A percentile compares a stretch with the other conserved stretches of the same genome.
These are phyloP conservation scores for Limnodromus scolopaceus DNA, from an alignment of 2,797 vertebrate species.

Conservation along the genomic window DNA sequence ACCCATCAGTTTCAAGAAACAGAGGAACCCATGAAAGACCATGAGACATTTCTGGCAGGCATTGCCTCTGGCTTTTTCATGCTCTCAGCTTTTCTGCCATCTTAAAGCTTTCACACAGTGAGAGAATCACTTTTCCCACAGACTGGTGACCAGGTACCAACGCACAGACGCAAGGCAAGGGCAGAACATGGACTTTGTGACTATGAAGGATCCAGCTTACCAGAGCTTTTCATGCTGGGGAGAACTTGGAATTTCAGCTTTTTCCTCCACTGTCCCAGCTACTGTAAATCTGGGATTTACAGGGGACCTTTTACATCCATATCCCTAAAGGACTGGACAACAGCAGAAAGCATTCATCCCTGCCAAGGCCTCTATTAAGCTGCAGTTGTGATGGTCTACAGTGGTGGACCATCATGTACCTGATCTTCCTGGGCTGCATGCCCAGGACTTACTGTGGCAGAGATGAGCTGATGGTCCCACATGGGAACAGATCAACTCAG, in stretches of 20 bases:
- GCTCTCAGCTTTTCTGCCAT: neutral
- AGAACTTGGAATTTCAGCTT: neutral
- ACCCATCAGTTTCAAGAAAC: neutral
- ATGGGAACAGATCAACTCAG: neutral
- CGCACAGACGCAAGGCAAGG: neutral
- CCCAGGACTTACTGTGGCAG: neutral
- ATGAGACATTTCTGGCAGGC: neutral
- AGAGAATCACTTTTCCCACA: neutral
- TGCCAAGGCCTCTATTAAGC: neutral
- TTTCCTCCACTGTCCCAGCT: neutral
- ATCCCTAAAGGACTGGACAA: neutral
- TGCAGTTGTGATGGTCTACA: neutral
- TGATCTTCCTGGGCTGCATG: neutral
- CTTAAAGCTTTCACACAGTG: neutral
- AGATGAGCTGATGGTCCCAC: neutral
- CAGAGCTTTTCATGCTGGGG: neutral
- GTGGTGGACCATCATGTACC: neutral
- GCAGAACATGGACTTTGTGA: neutral
- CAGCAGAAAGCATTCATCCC: rapidly evolving
- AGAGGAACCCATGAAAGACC: neutral
- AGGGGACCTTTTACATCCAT: neutral
- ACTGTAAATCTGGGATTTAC: neutral
- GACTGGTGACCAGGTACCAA: neutral
- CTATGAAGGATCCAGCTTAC: neutral
- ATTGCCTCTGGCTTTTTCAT: neutral